A percentile compares a stretch with the other conserved stretches of the same genome.
Evolutionary conservation across 2,797 vertebrate species (phyloP).

Genomic region (Paedocypris micromegethes): DNA sequence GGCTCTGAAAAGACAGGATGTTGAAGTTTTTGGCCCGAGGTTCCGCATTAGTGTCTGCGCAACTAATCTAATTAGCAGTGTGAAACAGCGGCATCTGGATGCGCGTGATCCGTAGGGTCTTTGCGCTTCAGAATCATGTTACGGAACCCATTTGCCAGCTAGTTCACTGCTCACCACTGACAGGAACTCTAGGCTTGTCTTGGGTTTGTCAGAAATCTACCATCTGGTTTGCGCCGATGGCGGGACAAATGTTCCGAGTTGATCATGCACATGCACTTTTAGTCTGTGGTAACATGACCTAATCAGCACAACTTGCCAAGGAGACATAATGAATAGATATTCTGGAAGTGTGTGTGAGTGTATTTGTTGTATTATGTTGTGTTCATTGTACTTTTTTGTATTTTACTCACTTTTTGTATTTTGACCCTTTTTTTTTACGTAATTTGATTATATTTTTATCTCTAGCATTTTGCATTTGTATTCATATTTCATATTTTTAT

Average conservation of each 20-base stretch:
- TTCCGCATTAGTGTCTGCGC: conserved; percentile 42
- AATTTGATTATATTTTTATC: no score
- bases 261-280: conserved; percentile 21
- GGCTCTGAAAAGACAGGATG: conserved; percentile 29
- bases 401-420: no score
- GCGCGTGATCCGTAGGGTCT: conserved; percentile 27
- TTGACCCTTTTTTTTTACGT: no score
- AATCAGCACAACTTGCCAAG: background rate
- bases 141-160: conserved; percentile 25
- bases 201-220: conserved; percentile 29
- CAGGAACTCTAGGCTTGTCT: conserved; percentile 39
- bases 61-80: conserved; percentile 52
- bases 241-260: conserved; percentile 14
- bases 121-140: conserved; percentile 41
- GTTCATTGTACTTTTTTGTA: no score
- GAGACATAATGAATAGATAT: background rate
- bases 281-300: conserved; percentile 1
- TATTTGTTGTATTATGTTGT: background rate
- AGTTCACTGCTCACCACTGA: conserved; percentile 41
- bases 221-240: conserved; percentile 49
- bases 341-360: background rate
- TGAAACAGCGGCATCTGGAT: conserved; percentile 49
- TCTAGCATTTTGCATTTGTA: no score
- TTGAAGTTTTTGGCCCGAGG: conserved; percentile 45
- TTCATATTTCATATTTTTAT: no score